phyloP scores from a whole-genome alignment of 2,113 vertebrate species.

The Channa argus region DNA sequence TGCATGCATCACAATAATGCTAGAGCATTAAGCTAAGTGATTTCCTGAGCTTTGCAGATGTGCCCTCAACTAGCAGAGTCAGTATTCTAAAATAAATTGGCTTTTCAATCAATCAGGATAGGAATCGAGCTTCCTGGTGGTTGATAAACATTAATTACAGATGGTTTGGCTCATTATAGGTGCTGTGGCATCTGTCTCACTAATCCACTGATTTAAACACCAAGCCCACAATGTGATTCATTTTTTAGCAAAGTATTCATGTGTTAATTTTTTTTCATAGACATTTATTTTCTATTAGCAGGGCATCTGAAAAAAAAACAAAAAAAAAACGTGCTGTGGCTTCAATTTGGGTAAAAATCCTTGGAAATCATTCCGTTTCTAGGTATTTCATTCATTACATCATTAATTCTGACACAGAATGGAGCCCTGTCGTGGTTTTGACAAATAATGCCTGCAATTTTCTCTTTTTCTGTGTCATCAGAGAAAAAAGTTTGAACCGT shows the following conservation, averaged over 20 bases:
- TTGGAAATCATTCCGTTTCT: neutral
- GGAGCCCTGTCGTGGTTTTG: no score
- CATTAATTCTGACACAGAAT: neutral
- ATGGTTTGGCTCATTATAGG: constrained; percentile 10
- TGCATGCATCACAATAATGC: constrained; percentile 1
- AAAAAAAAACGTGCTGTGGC: neutral
- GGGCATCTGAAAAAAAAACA: neutral
- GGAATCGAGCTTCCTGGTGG: constrained; percentile 33
- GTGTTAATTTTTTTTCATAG: neutral
- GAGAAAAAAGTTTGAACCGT: neutral
- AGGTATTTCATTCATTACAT: neutral
- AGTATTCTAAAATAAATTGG: constrained; percentile 29
- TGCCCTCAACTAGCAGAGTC: constrained; percentile 5
- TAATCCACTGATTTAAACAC: neutral
- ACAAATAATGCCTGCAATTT: neutral
- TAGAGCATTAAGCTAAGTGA: constrained; percentile 7
- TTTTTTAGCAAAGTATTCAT: neutral
- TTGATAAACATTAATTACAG: constrained; percentile 29
- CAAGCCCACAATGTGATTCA: neutral
- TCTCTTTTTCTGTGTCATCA: neutral
- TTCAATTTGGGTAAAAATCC: neutral
- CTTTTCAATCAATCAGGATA: constrained; percentile 18
- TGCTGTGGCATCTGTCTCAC: neutral
- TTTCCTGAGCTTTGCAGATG: constrained; percentile 23
- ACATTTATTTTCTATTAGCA: no score